Percentiles rank a stretch among this genome's conserved stretches.
Evolutionary conservation across 2,888 invertebrate genomes (phyloP).

Genomic region (Dascillus cervinus): DNA sequence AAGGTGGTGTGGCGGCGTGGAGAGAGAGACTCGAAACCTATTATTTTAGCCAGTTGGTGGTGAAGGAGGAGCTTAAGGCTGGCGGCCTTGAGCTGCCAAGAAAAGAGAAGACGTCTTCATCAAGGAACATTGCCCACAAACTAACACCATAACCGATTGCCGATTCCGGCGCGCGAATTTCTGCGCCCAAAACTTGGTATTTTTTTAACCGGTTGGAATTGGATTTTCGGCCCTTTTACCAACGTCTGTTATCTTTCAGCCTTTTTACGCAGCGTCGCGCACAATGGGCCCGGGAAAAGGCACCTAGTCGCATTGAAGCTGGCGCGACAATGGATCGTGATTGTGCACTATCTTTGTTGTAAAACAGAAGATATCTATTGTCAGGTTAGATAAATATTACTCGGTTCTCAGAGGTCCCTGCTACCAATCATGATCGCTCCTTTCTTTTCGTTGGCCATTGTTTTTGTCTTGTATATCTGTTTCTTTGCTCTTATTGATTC

Average conservation of each 20-base stretch:
- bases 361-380: slow-evolving; percentile 35
- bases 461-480: too few relatives aligned
- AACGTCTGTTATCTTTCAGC: slow-evolving; percentile 10
- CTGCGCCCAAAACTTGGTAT: slow-evolving; percentile 11
- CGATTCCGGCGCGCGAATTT: slow-evolving; percentile 12
- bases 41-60: slow-evolving; percentile 24
- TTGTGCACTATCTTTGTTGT: slow-evolving; percentile 36
- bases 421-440: slow-evolving; percentile 12
- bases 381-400: slow-evolving; percentile 35
- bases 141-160: slow-evolving; percentile 16
- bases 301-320: slow-evolving; percentile 27
- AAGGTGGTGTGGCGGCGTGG: slow-evolving; percentile 3
- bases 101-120: slow-evolving; percentile 36
- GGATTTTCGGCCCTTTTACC: slow-evolving; percentile 17
- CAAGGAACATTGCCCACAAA: slow-evolving; percentile 19
- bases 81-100: slow-evolving; percentile 40
- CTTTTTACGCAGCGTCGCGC: slow-evolving; percentile 22
- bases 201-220: slow-evolving; percentile 17
- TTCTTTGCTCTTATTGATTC: too few relatives aligned
- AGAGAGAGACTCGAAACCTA: slow-evolving; percentile 23
- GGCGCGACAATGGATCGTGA: slow-evolving; percentile 38
- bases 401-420: slow-evolving; percentile 30
- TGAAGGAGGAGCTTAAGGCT: slow-evolving; percentile 16
- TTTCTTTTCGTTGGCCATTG: slow-evolving; percentile 8
- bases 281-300: slow-evolving; percentile 18